Conservation (phyloP, 2,888 invertebrate species). For the Sycophila texana region DNA sequence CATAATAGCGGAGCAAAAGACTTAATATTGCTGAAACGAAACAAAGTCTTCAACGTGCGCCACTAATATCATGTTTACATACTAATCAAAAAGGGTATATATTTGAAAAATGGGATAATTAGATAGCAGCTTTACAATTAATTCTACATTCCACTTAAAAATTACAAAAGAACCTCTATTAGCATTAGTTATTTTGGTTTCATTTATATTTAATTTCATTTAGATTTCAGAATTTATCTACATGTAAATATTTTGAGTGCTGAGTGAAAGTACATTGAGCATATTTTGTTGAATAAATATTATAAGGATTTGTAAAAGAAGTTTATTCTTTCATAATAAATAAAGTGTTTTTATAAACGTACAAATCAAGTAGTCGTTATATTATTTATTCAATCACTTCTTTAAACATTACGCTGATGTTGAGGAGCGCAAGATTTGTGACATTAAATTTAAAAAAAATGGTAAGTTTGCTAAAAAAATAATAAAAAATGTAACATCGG, state of each 20-base stretch:
- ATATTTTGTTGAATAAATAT: constrained; percentile 52
- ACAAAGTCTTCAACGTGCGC: constrained; percentile 3
- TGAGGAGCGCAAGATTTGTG: neutral
- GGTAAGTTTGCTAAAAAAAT: constrained; percentile 1
- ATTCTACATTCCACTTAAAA: constrained; percentile 42
- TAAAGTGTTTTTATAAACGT: constrained; percentile 53
- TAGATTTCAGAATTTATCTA: constrained; percentile 17
- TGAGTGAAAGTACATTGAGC: constrained; percentile 50
- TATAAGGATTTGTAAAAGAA: constrained; percentile 52
- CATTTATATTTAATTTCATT: constrained; percentile 39
- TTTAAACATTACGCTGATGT: no score
- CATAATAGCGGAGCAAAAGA: constrained; percentile 26
- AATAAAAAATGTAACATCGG: constrained; percentile 26
- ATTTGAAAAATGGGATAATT: constrained; percentile 19
- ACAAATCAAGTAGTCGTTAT: neutral
- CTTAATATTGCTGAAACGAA: constrained; percentile 4
- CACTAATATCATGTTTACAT: constrained; percentile 27
- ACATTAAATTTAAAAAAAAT: neutral
- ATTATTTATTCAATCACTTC: neutral
- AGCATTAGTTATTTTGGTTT: constrained; percentile 35
- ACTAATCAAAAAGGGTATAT: constrained; percentile 8
- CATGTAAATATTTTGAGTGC: constrained; percentile 54
- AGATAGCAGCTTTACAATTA: constrained; percentile 1
- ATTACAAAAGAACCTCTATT: constrained; percentile 27
- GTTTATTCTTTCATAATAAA: constrained; percentile 52